These are phyloP conservation scores for Anas platyrhynchos DNA, from an alignment of 2,113 vertebrate genomes.

Conservation along the genomic window DNA sequence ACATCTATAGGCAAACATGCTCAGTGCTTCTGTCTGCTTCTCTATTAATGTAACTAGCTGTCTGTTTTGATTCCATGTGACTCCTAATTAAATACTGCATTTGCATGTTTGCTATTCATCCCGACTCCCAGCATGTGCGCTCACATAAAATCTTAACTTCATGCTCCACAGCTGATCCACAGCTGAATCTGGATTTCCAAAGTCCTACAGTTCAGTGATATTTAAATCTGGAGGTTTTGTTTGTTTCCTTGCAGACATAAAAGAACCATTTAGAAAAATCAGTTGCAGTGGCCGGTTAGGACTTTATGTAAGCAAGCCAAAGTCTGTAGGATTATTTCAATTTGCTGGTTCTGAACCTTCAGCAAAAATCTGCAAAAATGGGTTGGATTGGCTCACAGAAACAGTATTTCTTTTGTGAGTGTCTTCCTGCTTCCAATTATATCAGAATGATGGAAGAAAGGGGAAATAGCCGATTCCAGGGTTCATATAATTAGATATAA, in stretches of 20 bases:
- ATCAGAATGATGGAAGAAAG: background rate
- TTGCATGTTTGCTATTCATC: conserved; percentile 14
- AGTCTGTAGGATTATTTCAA: background rate
- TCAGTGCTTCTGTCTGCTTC: background rate
- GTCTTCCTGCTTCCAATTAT: conserved; percentile 26
- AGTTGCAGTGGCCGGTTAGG: background rate
- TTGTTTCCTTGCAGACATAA: background rate
- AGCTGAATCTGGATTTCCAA: background rate
- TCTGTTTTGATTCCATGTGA: background rate
- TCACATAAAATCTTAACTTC: background rate
- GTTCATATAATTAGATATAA: conserved; percentile 3
- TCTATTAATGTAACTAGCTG: background rate
- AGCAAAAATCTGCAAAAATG: background rate
- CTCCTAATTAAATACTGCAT: background rate
- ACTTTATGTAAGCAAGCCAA: background rate
- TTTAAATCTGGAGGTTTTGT: background rate
- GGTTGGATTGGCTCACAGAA: background rate
- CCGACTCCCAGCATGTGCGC: background rate
- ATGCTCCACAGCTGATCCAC: background rate
- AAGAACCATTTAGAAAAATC: background rate
- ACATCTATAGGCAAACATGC: background rate
- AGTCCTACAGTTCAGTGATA: background rate
- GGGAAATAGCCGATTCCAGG: background rate
- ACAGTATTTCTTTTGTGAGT: conserved; percentile 7
- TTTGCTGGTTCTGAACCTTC: background rate